These are phyloP conservation scores for Chamaea fasciata DNA, from an alignment of 2,113 vertebrate species.

Conservation along the genomic window DNA sequence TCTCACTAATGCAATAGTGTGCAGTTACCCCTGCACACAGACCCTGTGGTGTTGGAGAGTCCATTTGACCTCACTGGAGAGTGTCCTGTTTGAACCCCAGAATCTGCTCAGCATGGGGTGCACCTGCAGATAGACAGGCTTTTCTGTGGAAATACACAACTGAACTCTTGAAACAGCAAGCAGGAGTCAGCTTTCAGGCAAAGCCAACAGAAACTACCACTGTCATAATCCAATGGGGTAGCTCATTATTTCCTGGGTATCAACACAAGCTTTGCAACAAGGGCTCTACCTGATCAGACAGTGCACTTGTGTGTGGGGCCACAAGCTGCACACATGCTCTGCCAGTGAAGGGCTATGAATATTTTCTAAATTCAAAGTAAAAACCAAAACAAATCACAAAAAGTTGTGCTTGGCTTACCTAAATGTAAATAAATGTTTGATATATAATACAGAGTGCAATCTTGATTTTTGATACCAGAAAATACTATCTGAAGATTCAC, in stretches of 20 bases:
- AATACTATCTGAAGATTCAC: neutral
- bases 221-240: neutral
- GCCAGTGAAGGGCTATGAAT: neutral
- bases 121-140: neutral
- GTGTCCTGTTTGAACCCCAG: neutral
- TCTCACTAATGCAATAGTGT: neutral
- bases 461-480: neutral
- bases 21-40: neutral
- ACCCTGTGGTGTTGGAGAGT: neutral
- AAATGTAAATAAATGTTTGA: neutral
- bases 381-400: neutral
- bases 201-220: neutral
- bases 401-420: neutral
- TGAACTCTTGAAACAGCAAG: neutral
- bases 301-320: neutral
- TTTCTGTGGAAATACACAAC: neutral
- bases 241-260: neutral
- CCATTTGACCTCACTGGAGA: neutral
- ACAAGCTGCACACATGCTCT: neutral
- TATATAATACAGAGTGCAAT: neutral
- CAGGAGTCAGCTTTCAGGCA: neutral
- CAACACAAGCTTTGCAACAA: neutral
- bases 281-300: neutral
- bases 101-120: neutral
- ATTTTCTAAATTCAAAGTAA: neutral